These are phyloP conservation scores for Oscheius sp. DNA, from an alignment of 2,888 invertebrate genomes.

Conservation along the genomic window DNA sequence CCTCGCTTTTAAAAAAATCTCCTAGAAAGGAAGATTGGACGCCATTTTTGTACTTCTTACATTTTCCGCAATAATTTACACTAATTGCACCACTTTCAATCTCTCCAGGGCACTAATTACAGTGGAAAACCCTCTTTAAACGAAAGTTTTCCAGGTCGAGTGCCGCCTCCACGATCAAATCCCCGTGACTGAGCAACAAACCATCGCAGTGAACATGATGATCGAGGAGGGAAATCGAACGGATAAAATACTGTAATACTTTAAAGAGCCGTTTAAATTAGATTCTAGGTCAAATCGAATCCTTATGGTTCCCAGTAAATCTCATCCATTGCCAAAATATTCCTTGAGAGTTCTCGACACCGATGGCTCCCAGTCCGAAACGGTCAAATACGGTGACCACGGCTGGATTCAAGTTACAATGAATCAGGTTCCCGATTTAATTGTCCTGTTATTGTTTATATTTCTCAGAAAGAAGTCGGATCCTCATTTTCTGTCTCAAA, in stretches of 20 bases:
- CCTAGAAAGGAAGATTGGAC: no score
- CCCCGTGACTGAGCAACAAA: conserved; percentile 35
- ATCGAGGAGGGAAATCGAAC: conserved; percentile 44
- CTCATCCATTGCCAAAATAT: conserved; percentile 21
- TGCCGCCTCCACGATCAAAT: conserved; percentile 34
- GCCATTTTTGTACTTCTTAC: no score
- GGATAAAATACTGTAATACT: conserved; percentile 27
- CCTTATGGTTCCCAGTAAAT: conserved; percentile 20
- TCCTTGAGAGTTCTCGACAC: conserved; percentile 34
- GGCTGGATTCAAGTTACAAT: conserved; percentile 43
- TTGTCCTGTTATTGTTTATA: not conserved
- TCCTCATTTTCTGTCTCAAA: conserved; percentile 27
- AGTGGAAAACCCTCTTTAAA: no score
- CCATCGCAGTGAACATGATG: conserved; percentile 47
- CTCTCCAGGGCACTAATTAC: no score
- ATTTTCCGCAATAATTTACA: no score
- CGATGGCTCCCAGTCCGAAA: conserved; percentile 40
- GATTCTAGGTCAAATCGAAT: conserved; percentile 27
- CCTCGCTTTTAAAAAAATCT: no score
- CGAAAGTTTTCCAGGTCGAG: conserved; percentile 14
- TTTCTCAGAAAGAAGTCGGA: conserved; percentile 21
- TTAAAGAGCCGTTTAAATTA: not conserved
- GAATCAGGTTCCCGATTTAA: conserved; percentile 1
- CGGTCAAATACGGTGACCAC: conserved; percentile 44
- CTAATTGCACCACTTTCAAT: no score